Percentiles rank a stretch among this genome's conserved stretches.
phyloP scores from a whole-genome alignment of 2,888 invertebrate species.

The Nematopogon swammerdamellus region DNA sequence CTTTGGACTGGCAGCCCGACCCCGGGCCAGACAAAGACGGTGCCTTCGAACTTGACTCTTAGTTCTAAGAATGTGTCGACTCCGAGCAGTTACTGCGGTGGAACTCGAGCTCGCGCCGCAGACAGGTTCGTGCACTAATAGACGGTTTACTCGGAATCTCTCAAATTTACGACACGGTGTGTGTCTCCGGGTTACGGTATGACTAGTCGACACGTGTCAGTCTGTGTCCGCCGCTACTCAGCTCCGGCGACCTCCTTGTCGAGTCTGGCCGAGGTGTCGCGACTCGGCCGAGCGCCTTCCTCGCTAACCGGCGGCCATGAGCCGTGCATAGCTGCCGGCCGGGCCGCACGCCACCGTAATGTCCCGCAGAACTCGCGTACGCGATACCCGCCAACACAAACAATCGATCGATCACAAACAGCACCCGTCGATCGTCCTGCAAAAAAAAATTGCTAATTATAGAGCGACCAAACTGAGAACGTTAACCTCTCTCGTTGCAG shows the following conservation, averaged over 20 bases:
- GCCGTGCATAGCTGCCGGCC: conserved; percentile 12
- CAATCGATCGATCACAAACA: conserved; percentile 27
- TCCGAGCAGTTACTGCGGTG: conserved; percentile 33
- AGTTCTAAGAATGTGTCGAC: conserved; percentile 29
- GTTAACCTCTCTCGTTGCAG: conserved; percentile 41
- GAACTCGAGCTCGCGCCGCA: conserved; percentile 38
- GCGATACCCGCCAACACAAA: conserved; percentile 31
- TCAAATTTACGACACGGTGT: conserved; percentile 42
- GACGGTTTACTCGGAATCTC: conserved; percentile 45
- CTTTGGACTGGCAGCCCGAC: conserved; percentile 29
- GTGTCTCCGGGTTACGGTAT: conserved; percentile 30
- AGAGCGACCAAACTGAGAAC: conserved; percentile 30
- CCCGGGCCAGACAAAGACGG: conserved; percentile 42
- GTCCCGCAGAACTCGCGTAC: conserved; percentile 19
- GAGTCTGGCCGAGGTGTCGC: conserved; percentile 20
- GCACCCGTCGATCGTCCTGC: conserved; percentile 22
- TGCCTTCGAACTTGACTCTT: conserved; percentile 26
- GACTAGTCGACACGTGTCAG: conserved; percentile 30
- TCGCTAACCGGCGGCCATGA: neutral
- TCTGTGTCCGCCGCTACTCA: conserved; percentile 28
- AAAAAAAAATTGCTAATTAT: conserved; percentile 34
- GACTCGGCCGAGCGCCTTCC: neutral
- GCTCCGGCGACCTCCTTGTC: conserved; percentile 22
- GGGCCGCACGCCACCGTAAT: too few relatives aligned
- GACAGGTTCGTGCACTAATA: conserved; percentile 53